phyloP scores from a whole-genome alignment of 2,113 vertebrate genomes.

The Albula goreensis region DNA sequence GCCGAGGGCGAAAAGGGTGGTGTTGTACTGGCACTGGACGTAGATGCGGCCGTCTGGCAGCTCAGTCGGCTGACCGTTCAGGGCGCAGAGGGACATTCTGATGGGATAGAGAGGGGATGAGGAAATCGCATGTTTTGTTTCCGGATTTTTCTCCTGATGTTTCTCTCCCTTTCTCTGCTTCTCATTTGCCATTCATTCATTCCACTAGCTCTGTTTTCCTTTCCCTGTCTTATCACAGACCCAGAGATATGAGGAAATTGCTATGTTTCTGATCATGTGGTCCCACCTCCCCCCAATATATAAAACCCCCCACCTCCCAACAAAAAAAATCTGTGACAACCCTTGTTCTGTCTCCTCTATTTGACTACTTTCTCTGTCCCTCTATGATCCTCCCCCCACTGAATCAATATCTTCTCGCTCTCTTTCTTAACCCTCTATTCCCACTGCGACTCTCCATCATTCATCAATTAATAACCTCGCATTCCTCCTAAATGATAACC shows the following conservation, averaged over 20 bases:
- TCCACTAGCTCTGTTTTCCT: background rate
- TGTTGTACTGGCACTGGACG: conserved; percentile 47
- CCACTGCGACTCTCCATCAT: no score
- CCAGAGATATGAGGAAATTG: no score
- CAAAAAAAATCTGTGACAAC: no score
- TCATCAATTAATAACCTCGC: no score
- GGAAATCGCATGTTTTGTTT: background rate
- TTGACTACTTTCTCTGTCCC: no score
- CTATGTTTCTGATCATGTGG: no score
- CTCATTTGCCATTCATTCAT: background rate
- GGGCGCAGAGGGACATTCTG: conserved; percentile 39
- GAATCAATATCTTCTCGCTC: conserved; percentile 23
- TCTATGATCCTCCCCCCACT: no score
- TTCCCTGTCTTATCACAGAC: background rate
- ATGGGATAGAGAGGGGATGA: conserved; percentile 10
- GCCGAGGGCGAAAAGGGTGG: fast-evolving
- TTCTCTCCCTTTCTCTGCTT: conserved; percentile 19
- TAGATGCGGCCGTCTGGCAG: background rate
- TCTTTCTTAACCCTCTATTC: background rate
- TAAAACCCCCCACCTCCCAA: no score
- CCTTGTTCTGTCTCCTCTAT: no score
- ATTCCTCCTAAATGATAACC: no score
- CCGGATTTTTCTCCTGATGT: background rate
- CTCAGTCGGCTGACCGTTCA: background rate
- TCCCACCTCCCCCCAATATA: no score